These are phyloP conservation scores for Calosoma granatense DNA, from an alignment of 1,140 invertebrate genomes.

Conservation along the genomic window DNA sequence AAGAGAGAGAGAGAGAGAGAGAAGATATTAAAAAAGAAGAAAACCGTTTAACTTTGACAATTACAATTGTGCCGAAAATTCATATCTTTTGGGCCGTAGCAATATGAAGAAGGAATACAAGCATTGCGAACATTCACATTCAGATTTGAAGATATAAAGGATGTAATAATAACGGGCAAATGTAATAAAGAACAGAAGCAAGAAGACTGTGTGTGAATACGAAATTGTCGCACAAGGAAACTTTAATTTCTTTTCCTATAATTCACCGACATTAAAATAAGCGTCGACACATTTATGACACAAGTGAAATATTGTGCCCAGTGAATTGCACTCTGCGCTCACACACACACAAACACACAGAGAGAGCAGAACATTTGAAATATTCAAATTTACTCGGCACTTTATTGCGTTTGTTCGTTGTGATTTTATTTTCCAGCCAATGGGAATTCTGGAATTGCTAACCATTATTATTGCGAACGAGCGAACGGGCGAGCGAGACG, in stretches of 20 bases:
- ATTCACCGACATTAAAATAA: background rate
- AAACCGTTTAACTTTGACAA: background rate
- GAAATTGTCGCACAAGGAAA: background rate
- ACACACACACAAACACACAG: too few relatives aligned
- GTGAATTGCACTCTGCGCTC: background rate
- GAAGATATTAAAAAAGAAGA: background rate
- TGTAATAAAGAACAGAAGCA: too few relatives aligned
- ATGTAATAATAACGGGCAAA: constrained; percentile 2
- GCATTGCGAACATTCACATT: background rate
- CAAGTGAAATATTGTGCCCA: constrained; percentile 1
- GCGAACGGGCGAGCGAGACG: too few relatives aligned
- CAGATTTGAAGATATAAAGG: constrained; percentile 1
- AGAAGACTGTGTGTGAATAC: too few relatives aligned
- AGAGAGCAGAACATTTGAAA: background rate
- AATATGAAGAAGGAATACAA: background rate
- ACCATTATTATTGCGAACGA: background rate
- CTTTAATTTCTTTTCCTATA: constrained; percentile 2
- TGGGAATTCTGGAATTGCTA: background rate
- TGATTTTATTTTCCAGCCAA: background rate
- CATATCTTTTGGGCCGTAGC: too few relatives aligned
- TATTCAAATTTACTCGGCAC: background rate
- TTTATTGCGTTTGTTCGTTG: background rate
- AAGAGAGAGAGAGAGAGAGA: background rate
- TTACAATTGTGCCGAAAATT: background rate
- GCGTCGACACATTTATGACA: background rate